phyloP scores from a whole-genome alignment of 2,797 vertebrate genomes.

The Catostomus latipinnis region DNA sequence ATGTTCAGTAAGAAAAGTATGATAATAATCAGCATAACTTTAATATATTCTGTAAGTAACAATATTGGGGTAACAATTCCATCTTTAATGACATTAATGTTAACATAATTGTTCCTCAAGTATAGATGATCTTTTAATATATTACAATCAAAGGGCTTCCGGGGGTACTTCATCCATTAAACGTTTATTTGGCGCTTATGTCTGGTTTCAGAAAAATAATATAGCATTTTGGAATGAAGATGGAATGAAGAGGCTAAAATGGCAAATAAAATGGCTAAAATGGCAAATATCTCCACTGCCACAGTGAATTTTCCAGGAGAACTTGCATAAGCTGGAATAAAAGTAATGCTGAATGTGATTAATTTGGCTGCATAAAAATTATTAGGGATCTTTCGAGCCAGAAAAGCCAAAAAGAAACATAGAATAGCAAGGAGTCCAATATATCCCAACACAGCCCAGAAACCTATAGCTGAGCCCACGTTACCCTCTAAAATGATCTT shows the following conservation, averaged over 20 bases:
- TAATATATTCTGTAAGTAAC: no score
- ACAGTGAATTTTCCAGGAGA: no score
- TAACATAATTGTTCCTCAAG: background rate
- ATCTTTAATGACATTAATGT: no score
- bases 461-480: conserved; percentile 45
- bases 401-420: conserved; percentile 43
- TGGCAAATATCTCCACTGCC: no score
- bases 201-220: conserved; percentile 43
- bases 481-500: conserved; percentile 27
- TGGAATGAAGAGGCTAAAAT: background rate
- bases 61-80: no score
- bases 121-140: background rate
- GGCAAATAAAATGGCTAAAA: no score
- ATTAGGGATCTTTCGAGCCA: no score
- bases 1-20: no score
- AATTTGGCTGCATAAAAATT: no score
- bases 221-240: conserved; percentile 55
- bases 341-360: no score
- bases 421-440: conserved; percentile 47
- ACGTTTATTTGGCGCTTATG: conserved; percentile 38
- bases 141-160: background rate
- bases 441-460: conserved; percentile 54
- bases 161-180: conserved; percentile 8
- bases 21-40: no score
- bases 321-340: no score